Evolutionary conservation across 2,888 invertebrate genomes (phyloP).

Genomic region (Onthophagus sagittarius): DNA sequence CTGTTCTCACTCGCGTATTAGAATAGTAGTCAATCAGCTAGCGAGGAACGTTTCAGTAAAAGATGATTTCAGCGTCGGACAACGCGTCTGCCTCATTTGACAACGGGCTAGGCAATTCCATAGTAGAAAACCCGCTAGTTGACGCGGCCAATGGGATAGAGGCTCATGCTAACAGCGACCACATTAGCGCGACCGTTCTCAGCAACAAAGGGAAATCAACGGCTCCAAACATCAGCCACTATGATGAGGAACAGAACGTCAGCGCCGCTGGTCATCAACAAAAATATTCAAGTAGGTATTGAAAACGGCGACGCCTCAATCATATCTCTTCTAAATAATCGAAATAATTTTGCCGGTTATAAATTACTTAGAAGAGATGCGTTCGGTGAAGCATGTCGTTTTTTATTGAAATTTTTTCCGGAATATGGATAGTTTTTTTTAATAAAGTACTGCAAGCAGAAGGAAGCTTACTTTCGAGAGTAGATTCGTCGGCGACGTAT

Average conservation of each 20-base stretch:
- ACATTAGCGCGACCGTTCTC: slow-evolving; percentile 46
- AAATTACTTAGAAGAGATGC: neutral
- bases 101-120: slow-evolving; percentile 53
- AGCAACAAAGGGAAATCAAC: slow-evolving; percentile 43
- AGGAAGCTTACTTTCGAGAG: slow-evolving; percentile 21
- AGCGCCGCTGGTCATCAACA: slow-evolving; percentile 40
- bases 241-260: slow-evolving; percentile 43
- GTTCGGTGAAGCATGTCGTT: neutral
- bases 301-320: slow-evolving; percentile 25
- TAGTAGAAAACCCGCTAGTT: slow-evolving; percentile 58
- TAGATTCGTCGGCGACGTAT: slow-evolving; percentile 7
- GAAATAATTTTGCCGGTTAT: neutral
- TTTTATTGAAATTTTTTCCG: neutral
- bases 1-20: slow-evolving; percentile 13
- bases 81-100: slow-evolving; percentile 55
- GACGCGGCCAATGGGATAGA: slow-evolving; percentile 54
- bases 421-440: neutral
- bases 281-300: slow-evolving; percentile 48
- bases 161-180: slow-evolving; percentile 50
- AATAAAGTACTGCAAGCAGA: neutral
- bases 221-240: slow-evolving; percentile 38
- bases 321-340: neutral
- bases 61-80: slow-evolving; percentile 58
- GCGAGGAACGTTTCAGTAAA: slow-evolving; percentile 53
- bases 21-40: neutral